phyloP scores from a whole-genome alignment of 2,797 vertebrate genomes.

The Lates japonicus region DNA sequence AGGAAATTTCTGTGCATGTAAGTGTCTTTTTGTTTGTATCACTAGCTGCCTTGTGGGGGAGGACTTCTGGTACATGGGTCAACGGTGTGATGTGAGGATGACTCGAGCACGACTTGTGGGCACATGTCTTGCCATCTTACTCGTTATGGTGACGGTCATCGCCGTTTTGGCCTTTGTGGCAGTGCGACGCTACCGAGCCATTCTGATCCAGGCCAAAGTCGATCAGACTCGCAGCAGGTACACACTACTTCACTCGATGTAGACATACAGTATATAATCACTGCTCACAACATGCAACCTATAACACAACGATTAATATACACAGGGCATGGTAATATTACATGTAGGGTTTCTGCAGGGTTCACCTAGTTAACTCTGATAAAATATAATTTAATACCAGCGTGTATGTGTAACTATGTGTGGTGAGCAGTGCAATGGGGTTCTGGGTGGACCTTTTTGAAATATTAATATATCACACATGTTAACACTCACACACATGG shows the following conservation, averaged over 20 bases:
- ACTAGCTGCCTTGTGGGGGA: constrained; percentile 88
- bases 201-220: constrained; percentile 90
- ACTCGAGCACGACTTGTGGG: constrained; percentile 87
- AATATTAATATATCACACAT: background rate
- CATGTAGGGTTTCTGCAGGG: background rate
- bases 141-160: constrained; percentile 81
- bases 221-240: constrained; percentile 95
- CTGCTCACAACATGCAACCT: background rate
- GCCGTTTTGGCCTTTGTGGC: constrained; percentile 81
- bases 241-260: constrained; percentile 2
- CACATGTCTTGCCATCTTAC: constrained; percentile 83
- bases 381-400: too few relatives aligned
- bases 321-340: background rate
- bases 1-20: background rate
- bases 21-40: constrained; percentile 21
- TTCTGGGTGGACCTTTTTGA: background rate
- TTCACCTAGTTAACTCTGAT: too few relatives aligned
- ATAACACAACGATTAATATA: constrained; percentile 67
- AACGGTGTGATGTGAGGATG: constrained; percentile 89
- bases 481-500: background rate
- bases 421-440: background rate
- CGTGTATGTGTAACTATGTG: background rate
- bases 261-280: background rate
- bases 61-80: constrained; percentile 92
- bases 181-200: constrained; percentile 86